Evolutionary conservation across 2,888 invertebrate genomes (phyloP).

Genomic region (Eugnorisma glareosa): DNA sequence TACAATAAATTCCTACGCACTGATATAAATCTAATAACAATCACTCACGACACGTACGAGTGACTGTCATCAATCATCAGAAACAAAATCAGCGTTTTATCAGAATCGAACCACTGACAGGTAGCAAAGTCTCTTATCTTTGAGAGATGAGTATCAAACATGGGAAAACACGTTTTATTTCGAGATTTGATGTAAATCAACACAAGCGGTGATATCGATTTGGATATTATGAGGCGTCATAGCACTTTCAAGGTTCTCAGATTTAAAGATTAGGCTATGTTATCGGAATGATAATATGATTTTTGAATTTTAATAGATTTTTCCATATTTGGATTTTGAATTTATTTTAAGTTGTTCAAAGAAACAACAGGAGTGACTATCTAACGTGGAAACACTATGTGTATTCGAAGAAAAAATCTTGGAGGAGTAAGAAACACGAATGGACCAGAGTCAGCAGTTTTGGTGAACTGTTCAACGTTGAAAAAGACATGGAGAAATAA

Average conservation of each 20-base stretch:
- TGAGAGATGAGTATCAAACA: constrained; percentile 45
- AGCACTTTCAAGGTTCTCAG: constrained; percentile 44
- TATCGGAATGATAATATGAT: constrained; percentile 4
- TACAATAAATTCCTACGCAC: background rate
- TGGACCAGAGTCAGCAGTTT: background rate
- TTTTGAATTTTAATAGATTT: constrained; percentile 11
- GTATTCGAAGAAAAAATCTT: background rate
- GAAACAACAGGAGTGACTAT: background rate
- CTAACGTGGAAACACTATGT: background rate
- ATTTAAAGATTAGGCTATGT: constrained; percentile 26
- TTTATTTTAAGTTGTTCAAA: background rate
- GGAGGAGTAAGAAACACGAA: background rate
- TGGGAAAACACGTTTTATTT: constrained; percentile 31
- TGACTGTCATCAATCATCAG: constrained; percentile 49
- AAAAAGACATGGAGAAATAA: background rate
- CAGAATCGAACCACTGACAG: constrained; percentile 40
- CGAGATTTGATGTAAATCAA: constrained; percentile 40
- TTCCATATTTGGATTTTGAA: constrained; percentile 1
- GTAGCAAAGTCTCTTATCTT: constrained; percentile 38
- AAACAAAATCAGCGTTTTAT: constrained; percentile 45
- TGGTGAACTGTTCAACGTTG: background rate
- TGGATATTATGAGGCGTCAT: constrained; percentile 9
- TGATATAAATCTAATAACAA: background rate
- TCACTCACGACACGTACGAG: constrained; percentile 31
- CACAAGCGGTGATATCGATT: constrained; percentile 24